Base-by-base conservation (phyloP, 1,140 invertebrate species). In the Danaus melanippus region DNA sequence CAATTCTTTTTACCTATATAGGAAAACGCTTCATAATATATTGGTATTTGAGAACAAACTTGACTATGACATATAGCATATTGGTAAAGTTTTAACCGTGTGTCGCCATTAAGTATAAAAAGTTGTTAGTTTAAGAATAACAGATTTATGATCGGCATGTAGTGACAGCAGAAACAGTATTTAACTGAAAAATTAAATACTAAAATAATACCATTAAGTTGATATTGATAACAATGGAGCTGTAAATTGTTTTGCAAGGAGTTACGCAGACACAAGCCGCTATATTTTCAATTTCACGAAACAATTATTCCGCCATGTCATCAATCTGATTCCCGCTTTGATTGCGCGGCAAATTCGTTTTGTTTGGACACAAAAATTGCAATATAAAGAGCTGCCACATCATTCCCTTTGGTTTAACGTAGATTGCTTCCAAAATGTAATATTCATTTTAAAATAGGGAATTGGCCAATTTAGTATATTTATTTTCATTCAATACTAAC, bases 331-430 rank as follows among this genome's bases (percentile, higher is more conserved):
- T 79, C 79, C 76, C 78, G 80, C 84, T 86, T 86, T 86, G 84
- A 86, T 86, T 86, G 84, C 81, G 81, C 81, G 79, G 81, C 79
- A 86, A 86, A 86, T 84, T 86, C 81, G 80, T 84, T 86, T 84
- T 86, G 84, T 86, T 86, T 86, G 80, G 77, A 84, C 76, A 84
- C 84, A 86, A 86, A 86, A 86, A 86, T 86, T 86, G 84, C 84
- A 86, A 86, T 86, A 86, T 84, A 86, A 84, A 86, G 80, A 84
- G 81, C 81, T 79, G 84, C 81, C 84, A 86, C 81, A 86, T 86
- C 84, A 86, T 86, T 84, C 84, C 83, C 76, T 82, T 86, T 74
- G 81, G 79, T 82, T 86, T 84, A 84, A 81, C 83, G 80, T 86
- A 83, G 83, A 86, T 86, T 86, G 83, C 74, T 84, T 81, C 79